Evolutionary conservation across 2,797 vertebrate genomes (phyloP), one percentile per base, ranked within the genome.

Genomic region (Etheostoma nigrum): DNA sequence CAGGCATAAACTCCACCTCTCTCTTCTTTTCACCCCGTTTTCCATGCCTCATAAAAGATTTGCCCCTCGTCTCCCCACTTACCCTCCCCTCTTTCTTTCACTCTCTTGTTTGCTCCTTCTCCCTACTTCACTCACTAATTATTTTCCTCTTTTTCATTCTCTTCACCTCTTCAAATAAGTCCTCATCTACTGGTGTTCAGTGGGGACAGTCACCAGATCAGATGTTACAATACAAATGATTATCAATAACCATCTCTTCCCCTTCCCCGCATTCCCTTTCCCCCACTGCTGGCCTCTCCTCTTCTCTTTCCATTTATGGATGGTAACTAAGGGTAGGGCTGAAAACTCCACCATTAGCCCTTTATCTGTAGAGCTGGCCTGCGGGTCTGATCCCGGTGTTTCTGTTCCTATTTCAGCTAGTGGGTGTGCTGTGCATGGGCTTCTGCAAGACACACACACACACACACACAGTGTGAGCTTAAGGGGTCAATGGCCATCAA

Each of bases 1-100:
- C 90, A 88, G 89, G 85, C 82, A 79, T 84, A 67, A 66, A 48
- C 81, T 67, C 75, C 79, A 70, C 62, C 72, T 27, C 44, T 64
- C 85, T 52, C 67, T 72, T 84, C 83, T 59, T 85, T 86, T 89
- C 80, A 88, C 66, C 84, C 80, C 27, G 2, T 78, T 88, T 76
- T 83, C 85, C 85, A 82, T 74, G 86, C 69, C 85, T 82, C 88
- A 91, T 88, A 89, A 92, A 90, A 88, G 88, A 75, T 72, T 72
- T 74, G 81, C 85, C 84, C 76, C 81, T 74, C 49, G 19, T 63
- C 63, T 61, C 71, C 79, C 63, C 75, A 45, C 74, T 78, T 54
- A 19, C 53, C 51, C 84, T 54, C 61, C 62, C 67, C 59, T 76
- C 66, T 84, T 73, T 63, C 83, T 86, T 82, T 87, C 79, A 77